Percentiles rank a stretch among this genome's conserved stretches.
Conservation (phyloP, 2,113 vertebrate species). For the Dipodomys spectabilis region DNA sequence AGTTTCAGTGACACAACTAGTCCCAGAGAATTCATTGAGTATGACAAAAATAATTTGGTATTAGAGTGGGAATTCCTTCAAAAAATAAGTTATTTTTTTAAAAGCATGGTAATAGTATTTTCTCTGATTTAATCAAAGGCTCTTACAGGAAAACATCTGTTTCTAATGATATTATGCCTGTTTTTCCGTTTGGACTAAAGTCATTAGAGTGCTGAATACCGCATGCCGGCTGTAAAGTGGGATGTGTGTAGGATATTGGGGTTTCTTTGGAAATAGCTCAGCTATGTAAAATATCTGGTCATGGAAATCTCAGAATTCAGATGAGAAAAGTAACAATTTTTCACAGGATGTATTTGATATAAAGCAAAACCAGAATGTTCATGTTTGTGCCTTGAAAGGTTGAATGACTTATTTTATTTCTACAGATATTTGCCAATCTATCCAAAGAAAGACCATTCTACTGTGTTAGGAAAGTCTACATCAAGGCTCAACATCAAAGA, state of each 20-base stretch:
- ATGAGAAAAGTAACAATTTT: neutral
- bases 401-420: slow-evolving; percentile 11
- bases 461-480: neutral
- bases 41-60: slow-evolving; percentile 56
- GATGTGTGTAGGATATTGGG: neutral
- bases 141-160: slow-evolving; percentile 57
- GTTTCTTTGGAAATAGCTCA: slow-evolving; percentile 35
- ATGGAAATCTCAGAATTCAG: slow-evolving; percentile 14
- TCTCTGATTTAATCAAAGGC: slow-evolving; percentile 59
- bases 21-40: neutral
- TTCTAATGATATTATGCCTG: slow-evolving; percentile 44
- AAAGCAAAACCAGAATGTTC: neutral
- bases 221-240: neutral
- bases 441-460: neutral
- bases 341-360: neutral
- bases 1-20: neutral
- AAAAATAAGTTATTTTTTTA: slow-evolving; percentile 26
- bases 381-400: neutral
- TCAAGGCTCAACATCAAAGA: neutral
- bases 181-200: slow-evolving; percentile 52
- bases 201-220: slow-evolving; percentile 40
- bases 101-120: slow-evolving; percentile 46
- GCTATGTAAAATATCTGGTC: slow-evolving; percentile 21
- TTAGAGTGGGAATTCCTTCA: slow-evolving; percentile 39
- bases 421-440: neutral